A percentile compares a stretch with the other conserved stretches of the same genome.
Conservation (phyloP, 1,140 invertebrate genomes). For the Portunus trituberculatus region DNA sequence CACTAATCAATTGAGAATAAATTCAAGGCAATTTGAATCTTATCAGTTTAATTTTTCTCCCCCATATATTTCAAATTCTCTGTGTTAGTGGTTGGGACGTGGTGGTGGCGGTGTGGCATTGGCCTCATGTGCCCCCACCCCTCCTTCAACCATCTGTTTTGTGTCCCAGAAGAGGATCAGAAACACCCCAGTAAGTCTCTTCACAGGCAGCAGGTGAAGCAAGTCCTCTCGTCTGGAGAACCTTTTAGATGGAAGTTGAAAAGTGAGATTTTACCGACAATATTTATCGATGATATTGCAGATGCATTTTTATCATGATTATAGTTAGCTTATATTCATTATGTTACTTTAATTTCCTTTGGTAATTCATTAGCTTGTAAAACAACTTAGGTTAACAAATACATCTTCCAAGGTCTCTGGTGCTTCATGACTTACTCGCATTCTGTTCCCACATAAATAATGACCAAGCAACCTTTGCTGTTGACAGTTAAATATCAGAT, state of each 20-base stretch:
- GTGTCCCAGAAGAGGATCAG: slow-evolving; percentile 66
- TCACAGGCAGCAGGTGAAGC: background rate
- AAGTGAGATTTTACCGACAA: slow-evolving; percentile 59
- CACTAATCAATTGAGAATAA: background rate
- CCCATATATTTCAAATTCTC: slow-evolving; percentile 61
- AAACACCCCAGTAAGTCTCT: background rate
- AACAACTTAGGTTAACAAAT: slow-evolving; percentile 62
- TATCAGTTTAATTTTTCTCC: background rate
- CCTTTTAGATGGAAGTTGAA: slow-evolving; percentile 12
- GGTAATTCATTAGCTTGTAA: slow-evolving; percentile 66
- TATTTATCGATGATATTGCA: slow-evolving; percentile 59
- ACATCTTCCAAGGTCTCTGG: slow-evolving; percentile 70
- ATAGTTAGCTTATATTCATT: slow-evolving; percentile 63
- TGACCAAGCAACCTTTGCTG: slow-evolving; percentile 20
- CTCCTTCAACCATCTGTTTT: slow-evolving; percentile 37
- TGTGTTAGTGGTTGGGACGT: slow-evolving; percentile 58
- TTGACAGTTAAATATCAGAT: slow-evolving; percentile 12
- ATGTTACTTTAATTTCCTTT: slow-evolving; percentile 16
- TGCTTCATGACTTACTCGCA: slow-evolving; percentile 64
- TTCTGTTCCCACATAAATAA: slow-evolving; percentile 12
- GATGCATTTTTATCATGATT: slow-evolving; percentile 61
- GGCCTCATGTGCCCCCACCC: slow-evolving; percentile 40
- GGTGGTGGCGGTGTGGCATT: slow-evolving; percentile 55
- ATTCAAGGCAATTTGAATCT: background rate
- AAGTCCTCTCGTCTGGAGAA: background rate